A percentile compares a stretch with the other conserved stretches of the same genome.
phyloP scores from a whole-genome alignment of 53 echinoderm and acorn worm genomes.

The Crossaster papposus region DNA sequence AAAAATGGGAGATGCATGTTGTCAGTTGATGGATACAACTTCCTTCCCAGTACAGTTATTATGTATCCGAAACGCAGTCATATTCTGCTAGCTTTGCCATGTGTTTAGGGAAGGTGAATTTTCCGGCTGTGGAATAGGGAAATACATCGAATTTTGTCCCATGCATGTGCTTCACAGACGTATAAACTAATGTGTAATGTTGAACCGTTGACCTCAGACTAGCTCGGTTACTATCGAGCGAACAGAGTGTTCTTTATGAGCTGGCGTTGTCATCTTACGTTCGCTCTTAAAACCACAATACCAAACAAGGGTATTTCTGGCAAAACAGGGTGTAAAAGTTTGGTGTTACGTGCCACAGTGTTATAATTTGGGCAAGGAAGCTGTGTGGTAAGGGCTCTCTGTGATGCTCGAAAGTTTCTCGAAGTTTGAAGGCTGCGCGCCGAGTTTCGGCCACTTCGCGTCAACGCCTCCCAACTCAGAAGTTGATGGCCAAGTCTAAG shows the following conservation, averaged over 20 bases:
- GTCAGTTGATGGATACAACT: conserved; percentile 25
- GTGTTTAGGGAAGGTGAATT: conserved; percentile 20
- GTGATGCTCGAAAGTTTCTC: conserved; percentile 22
- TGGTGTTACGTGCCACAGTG: conserved; percentile 32
- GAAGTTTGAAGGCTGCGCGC: conserved; percentile 56
- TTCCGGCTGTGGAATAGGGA: conserved; percentile 25
- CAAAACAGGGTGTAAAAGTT: conserved; percentile 61
- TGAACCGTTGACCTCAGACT: conserved; percentile 59
- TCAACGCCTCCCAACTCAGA: conserved; percentile 41
- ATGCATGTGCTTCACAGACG: conserved; percentile 57
- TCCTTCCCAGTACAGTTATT: background rate
- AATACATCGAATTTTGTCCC: conserved; percentile 60
- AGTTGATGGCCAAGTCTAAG: conserved; percentile 42
- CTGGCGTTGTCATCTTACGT: conserved; percentile 35
- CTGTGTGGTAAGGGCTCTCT: conserved; percentile 25
- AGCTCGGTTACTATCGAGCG: conserved; percentile 48
- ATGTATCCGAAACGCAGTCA: conserved; percentile 3
- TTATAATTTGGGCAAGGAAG: conserved; percentile 52
- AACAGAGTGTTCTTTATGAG: conserved; percentile 42
- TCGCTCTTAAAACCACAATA: conserved; percentile 54
- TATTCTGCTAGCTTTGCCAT: background rate
- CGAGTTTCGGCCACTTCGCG: conserved; percentile 54
- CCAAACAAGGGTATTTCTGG: conserved; percentile 17
- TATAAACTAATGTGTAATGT: conserved; percentile 65
- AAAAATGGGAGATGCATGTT: conserved; percentile 52